Evolutionary conservation across 92 coral and sea anemone genomes (phyloP).

Genomic region (Zoanthus sansibaricus): DNA sequence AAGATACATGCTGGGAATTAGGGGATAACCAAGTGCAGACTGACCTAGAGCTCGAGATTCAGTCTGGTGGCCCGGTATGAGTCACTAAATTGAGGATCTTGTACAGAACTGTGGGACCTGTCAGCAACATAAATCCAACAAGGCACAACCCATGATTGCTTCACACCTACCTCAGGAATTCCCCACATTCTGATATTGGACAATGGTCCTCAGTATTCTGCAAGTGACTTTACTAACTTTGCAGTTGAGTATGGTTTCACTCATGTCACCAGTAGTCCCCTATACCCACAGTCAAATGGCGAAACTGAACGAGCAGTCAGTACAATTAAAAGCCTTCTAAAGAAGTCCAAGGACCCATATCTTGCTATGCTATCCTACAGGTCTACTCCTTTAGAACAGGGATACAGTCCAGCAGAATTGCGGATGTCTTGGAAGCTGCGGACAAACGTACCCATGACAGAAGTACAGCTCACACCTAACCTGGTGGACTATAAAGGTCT

Average conservation of each 20-base stretch:
- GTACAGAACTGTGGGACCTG: conserved; percentile 27
- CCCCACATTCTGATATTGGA: too few relatives aligned
- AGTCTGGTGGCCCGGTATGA: conserved; percentile 38
- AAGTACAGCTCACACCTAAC: neutral
- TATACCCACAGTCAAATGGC: conserved; percentile 27
- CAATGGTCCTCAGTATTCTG: neutral
- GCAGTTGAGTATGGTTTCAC: conserved; percentile 25
- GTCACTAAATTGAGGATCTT: neutral
- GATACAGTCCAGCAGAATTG: too few relatives aligned
- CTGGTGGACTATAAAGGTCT: conserved; percentile 8
- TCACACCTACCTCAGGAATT: too few relatives aligned
- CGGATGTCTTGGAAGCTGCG: too few relatives aligned
- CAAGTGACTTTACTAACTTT: neutral
- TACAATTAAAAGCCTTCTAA: conserved; percentile 7
- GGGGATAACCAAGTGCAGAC: conserved; percentile 40
- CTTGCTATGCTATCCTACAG: conserved; percentile 11
- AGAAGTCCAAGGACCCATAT: conserved; percentile 13
- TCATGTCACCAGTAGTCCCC: conserved; percentile 19
- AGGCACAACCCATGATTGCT: neutral
- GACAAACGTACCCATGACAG: neutral
- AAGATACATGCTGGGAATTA: conserved; percentile 26
- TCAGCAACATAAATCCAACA: neutral
- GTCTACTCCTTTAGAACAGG: neutral
- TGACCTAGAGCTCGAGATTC: conserved; percentile 36
- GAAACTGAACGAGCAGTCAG: conserved; percentile 16